Evolutionary conservation across 2,888 invertebrate species (phyloP).

Genomic region (Drosophila mimica): DNA sequence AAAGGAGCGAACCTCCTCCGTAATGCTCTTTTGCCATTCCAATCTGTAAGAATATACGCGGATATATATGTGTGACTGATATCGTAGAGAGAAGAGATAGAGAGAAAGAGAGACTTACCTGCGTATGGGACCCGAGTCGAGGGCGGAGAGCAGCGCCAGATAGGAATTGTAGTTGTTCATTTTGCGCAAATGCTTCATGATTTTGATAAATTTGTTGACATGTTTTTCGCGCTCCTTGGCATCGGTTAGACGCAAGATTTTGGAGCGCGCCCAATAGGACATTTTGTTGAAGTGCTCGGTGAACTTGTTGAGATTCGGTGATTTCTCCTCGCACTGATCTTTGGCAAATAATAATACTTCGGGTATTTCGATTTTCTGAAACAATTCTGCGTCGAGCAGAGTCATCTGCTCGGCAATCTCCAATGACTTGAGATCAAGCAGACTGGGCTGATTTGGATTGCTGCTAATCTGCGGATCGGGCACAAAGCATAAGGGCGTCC

Average conservation of each 20-base stretch:
- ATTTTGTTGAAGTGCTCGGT: conserved; percentile 99
- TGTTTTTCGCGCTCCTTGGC: conserved; percentile 98
- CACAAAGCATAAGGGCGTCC: conserved; percentile 77
- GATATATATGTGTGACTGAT: neutral
- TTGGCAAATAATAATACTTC: conserved; percentile 99
- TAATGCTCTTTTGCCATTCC: conserved; percentile 96
- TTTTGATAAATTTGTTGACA: conserved; percentile 97
- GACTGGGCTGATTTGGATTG: conserved; percentile 87
- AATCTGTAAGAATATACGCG: conserved; percentile 87
- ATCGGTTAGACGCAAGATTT: conserved; percentile 95
- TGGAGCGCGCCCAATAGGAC: conserved; percentile 98
- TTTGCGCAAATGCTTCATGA: conserved; percentile 98
- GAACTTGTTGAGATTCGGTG: conserved; percentile 97
- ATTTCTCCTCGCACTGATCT: conserved; percentile 98
- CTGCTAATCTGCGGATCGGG: conserved; percentile 52
- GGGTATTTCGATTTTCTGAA: conserved; percentile 98
- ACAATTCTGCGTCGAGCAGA: conserved; percentile 96
- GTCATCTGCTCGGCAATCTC: conserved; percentile 99
- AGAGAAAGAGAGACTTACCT: conserved; percentile 65
- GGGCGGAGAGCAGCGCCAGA: conserved; percentile 96
- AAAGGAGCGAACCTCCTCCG: conserved; percentile 96
- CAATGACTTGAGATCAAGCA: conserved; percentile 96
- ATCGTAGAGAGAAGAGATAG: neutral
- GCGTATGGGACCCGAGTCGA: conserved; percentile 96
- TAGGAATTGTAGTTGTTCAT: conserved; percentile 99